Evolutionary conservation across 2,797 vertebrate species (phyloP), one percentile per base, ranked within the genome.

Genomic region (Myotis planiceps): DNA sequence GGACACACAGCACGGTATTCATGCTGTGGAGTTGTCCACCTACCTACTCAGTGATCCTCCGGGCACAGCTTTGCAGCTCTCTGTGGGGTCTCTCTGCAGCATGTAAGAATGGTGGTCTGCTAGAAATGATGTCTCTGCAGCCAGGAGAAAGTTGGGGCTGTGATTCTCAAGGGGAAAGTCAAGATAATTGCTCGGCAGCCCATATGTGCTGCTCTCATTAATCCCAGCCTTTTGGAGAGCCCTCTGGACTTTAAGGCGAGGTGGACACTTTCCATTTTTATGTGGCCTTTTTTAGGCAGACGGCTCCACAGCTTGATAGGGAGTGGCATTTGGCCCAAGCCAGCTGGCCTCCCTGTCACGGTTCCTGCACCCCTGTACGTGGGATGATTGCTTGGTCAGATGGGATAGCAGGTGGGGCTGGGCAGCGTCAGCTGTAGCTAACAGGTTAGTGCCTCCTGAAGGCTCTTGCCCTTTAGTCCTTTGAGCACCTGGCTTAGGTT

Each of bases 301-400:
- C 88, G 95, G 96, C 92, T 93, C 97, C 97, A 81, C 97, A 98
- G 97, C 97, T 96, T 98, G 97, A 97, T 81, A 92, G 97, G 97
- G 96, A 97, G 97, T 97, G 96, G 95, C 96, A 95, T 97, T 97
- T 97, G 96, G 97, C 95, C 95, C 0, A 1, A 97, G 95, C 97
- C 97, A 97, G 97, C 97, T 98, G 97, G 97, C 87, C 86, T 88
- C 83, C 95, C 96, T 95, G 96, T 97, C 96, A 98, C 85, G 96
- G 96, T 97, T 94, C 95, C 94, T 97, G 97, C 97, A 97, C 97
- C 93, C 97, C 96, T 97, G 97, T 96, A 91, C 45, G 45, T 78
- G 83, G 83, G 96, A 42, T 39, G 96, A 92, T 96, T 92, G 90
- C 63, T 80, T 80, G 92, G 95, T 97, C 96, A 97, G 96, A 97